phyloP scores from a whole-genome alignment of 1,140 invertebrate species.

The Hyphantria cunea region DNA sequence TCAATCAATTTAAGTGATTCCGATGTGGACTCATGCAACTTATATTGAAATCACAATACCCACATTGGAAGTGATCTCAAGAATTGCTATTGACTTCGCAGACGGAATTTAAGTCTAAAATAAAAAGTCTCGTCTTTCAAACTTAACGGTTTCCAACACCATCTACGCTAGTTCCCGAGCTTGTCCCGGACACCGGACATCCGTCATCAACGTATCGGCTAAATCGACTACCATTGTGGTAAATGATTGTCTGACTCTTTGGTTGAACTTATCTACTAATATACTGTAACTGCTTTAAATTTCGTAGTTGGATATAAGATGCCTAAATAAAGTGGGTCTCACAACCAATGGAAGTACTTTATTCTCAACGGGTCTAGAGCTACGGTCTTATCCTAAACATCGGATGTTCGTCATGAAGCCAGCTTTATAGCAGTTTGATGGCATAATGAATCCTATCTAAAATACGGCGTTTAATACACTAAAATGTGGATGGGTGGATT shows the following conservation, averaged over 20 bases:
- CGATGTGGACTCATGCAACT: background rate
- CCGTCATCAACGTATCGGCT: slow-evolving; percentile 8
- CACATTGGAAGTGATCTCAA: background rate
- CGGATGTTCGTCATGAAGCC: too few species aligned
- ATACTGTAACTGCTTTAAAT: background rate
- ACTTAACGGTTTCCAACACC: slow-evolving; percentile 11
- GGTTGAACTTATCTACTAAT: slow-evolving; percentile 7
- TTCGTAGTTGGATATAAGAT: background rate
- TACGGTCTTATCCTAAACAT: too few species aligned
- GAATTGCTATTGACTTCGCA: background rate
- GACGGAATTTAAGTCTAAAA: background rate
- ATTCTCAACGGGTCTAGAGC: too few species aligned
- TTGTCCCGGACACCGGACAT: slow-evolving; percentile 14
- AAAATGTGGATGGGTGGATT: too few species aligned
- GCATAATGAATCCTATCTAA: too few species aligned
- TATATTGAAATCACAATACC: background rate
- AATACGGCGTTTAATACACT: too few species aligned
- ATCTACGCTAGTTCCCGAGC: slow-evolving; percentile 3
- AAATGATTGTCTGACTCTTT: slow-evolving; percentile 23
- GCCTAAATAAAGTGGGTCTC: background rate
- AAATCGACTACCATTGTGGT: slow-evolving; percentile 8
- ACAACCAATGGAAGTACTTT: background rate
- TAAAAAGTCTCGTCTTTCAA: slow-evolving; percentile 16
- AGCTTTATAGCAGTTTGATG: too few species aligned
- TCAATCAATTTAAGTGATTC: too few species aligned